Base-by-base conservation (phyloP, 2,888 invertebrate species). In the Yponomeuta evonymella region DNA sequence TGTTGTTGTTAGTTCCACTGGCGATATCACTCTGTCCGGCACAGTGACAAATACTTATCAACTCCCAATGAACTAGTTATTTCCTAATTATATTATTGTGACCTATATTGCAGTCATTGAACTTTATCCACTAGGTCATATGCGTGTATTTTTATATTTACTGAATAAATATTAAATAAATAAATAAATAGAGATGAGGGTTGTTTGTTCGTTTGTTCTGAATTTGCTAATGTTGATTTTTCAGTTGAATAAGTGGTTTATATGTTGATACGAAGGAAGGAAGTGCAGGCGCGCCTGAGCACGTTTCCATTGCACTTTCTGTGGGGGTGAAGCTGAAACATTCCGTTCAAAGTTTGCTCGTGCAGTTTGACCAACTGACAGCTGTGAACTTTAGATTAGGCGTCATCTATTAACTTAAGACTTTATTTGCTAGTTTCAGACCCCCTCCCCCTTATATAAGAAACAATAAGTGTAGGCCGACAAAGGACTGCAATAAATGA, bases 201-300 rank as follows among this genome's bases (percentile, higher is more conserved):
- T 36, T 67, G 10, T 48, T 48, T 67, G 4, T 67, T 67, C 33
- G n/a, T 67, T 33, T 67, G 12, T 48, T n/a, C 36, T 67, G 65
- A 65, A 65, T 8, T 11, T 65, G 29, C 12, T 65, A 65, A 23
- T 67, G 67, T 43, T 43, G 48, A 43, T 11, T 67, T 67, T 67
- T 15, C 43, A 48, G 67, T 43, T 33, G 36, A 43, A 43, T 67
- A 70, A 72, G 78, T 33, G 69, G 74, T 80, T 78, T 84, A 79
- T 83, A 84, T 79, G 75, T 77, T 73, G 73, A 75, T 72, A 70
- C 70, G 74, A 72, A 75, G 76, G 78, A 77, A 80, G 82, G 83
- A 83, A 86, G 83, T 69, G 29, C 58, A 77, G 81, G 77, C 76
- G 74, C 51, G 75, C n/a, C 23, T 76, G 74, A 48, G 75, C n/a